Base-by-base conservation (phyloP, 2,888 invertebrate species). In the Gonocerus acuteangulatus region DNA sequence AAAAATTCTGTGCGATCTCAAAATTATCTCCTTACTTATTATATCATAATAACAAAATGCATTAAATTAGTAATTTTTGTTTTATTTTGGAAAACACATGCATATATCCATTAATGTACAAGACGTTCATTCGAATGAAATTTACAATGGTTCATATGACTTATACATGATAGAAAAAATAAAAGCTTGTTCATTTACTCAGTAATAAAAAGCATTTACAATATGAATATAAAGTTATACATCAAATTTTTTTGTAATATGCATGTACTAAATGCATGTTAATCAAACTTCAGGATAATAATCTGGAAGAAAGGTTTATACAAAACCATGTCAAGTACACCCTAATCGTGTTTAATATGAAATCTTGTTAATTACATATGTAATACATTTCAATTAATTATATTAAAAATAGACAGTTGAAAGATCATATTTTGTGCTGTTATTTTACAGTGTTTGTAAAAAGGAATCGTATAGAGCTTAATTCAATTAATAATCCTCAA, bases 131-230 rank as follows among this genome's bases (percentile, higher is more conserved):
- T 61, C 62, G 54, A 64, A 58, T 61, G 60, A 64, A 64, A 62
- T 64, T 61, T 62, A 62, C 61, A 62, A 59, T 51, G 56, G 54
- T 57, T 54, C 48, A 51, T 60, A 44, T 58, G 58, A 61, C 58
- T 58, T 63, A 61, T 57, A 64, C 62, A 62, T 62, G 58, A 62
- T 64, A 64, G 62, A 64, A 64, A 64, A 64, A 64, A 64, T 64
- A 64, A 64, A 64, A 64, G 64, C 62, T 62, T 64, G 62, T 64
- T 56, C 36, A 47, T 64, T 63, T 61, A 62, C 52, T 56, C 57
- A 59, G 56, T 64, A 60, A 60, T 62, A 62, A 62, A 64, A 64
- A 62, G 62, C 64, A 62, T 64, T 60, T 60, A 52, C 62, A 52
- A 48, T 59, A 44, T 59, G 39, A 59, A 62, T 64, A 62, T 61